Evolutionary conservation across 2,113 vertebrate genomes (phyloP).

Genomic region (Turdus rufiventris): DNA sequence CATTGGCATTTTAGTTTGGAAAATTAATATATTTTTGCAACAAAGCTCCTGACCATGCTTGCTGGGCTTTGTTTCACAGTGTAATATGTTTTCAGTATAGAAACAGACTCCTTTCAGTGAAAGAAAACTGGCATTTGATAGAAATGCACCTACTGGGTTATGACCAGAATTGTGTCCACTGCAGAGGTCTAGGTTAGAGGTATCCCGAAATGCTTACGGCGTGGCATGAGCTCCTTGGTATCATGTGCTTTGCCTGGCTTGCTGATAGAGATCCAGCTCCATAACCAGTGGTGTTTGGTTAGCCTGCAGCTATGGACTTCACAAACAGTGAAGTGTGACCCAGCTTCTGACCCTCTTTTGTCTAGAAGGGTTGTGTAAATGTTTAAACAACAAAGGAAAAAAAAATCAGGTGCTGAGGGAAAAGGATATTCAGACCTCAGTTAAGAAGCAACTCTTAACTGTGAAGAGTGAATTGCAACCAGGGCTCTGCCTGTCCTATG

Average conservation of each 20-base stretch:
- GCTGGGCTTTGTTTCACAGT: background rate
- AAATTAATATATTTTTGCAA: background rate
- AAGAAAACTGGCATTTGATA: background rate
- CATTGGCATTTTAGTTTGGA: background rate
- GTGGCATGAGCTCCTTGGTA: background rate
- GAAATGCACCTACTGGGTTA: background rate
- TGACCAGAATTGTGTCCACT: background rate
- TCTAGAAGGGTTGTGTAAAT: background rate
- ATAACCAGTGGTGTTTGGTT: background rate
- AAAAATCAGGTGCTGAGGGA: background rate
- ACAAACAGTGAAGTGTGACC: background rate
- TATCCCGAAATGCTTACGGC: fast-evolving
- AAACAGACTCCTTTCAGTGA: background rate
- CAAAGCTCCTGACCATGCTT: background rate
- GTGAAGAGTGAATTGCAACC: background rate
- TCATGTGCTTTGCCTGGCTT: background rate
- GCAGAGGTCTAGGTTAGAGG: background rate
- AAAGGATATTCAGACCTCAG: background rate
- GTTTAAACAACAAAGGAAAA: background rate
- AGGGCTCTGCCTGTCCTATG: background rate
- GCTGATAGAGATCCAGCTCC: background rate
- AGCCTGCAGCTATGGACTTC: background rate
- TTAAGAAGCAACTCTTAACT: background rate
- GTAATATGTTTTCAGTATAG: background rate
- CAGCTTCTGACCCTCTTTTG: background rate